Evolutionary conservation across 2,888 invertebrate species (phyloP).

Genomic region (Parnassius mnemosyne): DNA sequence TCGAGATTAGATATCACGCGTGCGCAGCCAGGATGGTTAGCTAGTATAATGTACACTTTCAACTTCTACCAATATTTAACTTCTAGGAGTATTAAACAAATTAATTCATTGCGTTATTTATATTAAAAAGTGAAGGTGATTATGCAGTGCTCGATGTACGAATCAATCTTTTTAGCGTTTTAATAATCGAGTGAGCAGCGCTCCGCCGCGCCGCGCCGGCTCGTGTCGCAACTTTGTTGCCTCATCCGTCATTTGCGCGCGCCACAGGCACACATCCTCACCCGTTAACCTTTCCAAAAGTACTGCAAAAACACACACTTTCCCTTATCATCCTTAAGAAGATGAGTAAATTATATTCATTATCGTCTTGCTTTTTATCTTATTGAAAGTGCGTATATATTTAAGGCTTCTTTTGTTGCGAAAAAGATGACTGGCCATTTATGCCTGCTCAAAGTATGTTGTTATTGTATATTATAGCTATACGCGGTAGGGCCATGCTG

Average conservation of each 20-base stretch:
- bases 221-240: background rate
- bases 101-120: background rate
- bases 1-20: too few species aligned
- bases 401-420: conserved; percentile 13
- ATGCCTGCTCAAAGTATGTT: background rate
- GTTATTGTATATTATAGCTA: too few species aligned
- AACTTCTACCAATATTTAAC: too few species aligned
- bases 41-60: too few species aligned
- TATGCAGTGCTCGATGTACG: background rate
- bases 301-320: conserved; percentile 1
- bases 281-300: background rate
- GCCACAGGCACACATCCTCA: too few species aligned
- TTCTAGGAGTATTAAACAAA: too few species aligned
- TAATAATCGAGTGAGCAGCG: background rate
- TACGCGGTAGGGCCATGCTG: too few species aligned
- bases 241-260: conserved; percentile 4
- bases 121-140: background rate
- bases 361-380: background rate
- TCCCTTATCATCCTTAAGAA: conserved; percentile 1
- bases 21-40: too few species aligned
- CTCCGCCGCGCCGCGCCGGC: background rate
- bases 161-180: background rate
- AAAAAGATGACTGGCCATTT: background rate
- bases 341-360: background rate
- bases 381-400: background rate